Evolutionary conservation across 2,888 invertebrate species (phyloP).

Genomic region (Glaucopsyche alexis): DNA sequence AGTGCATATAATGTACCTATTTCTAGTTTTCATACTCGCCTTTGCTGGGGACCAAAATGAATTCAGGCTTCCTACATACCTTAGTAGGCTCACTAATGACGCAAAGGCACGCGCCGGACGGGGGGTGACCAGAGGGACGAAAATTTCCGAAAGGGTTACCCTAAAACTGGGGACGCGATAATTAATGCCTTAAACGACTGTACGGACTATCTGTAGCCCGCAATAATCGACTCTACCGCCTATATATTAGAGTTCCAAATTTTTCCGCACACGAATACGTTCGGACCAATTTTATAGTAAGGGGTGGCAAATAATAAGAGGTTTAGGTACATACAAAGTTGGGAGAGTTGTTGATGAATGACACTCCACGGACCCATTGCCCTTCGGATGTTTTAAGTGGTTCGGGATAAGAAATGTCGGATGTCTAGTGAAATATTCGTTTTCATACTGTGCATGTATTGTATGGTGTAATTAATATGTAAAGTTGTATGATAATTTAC

Average conservation of each 20-base stretch:
- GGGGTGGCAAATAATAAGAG: constrained; percentile 76
- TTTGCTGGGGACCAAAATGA: constrained; percentile 48
- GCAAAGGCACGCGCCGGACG: constrained; percentile 64
- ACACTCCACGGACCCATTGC: constrained; percentile 79
- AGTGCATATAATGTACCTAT: too few relatives aligned
- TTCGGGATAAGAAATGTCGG: constrained; percentile 77
- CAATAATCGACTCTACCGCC: constrained; percentile 44
- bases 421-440: constrained; percentile 72
- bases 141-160: constrained; percentile 77
- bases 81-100: constrained; percentile 71
- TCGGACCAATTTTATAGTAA: constrained; percentile 76
- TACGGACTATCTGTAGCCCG: constrained; percentile 44
- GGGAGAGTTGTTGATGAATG: constrained; percentile 76
- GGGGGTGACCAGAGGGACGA: constrained; percentile 74
- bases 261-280: constrained; percentile 47
- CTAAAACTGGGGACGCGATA: constrained; percentile 72
- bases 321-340: constrained; percentile 74
- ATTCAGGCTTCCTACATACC: constrained; percentile 63
- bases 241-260: constrained; percentile 44
- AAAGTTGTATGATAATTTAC: constrained; percentile 47
- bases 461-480: constrained; percentile 56
- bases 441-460: constrained; percentile 44
- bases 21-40: not conserved
- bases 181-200: constrained; percentile 75
- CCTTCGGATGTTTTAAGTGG: constrained; percentile 78